Evolutionary conservation across 2,113 vertebrate species (phyloP).

Genomic region (Platichthys stellatus): DNA sequence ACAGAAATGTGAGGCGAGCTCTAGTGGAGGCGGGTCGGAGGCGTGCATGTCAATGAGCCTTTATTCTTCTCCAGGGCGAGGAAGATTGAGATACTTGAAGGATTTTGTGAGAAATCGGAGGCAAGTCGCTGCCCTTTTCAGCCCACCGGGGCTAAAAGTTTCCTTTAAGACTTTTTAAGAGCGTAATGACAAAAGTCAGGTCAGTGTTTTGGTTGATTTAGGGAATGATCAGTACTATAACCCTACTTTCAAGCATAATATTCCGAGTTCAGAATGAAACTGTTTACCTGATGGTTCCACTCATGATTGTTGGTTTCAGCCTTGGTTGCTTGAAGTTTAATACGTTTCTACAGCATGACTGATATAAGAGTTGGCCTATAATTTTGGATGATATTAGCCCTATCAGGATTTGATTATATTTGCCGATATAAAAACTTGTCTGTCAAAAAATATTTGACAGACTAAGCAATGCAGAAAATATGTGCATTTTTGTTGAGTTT

Average conservation of each 20-base stretch:
- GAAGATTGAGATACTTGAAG: neutral
- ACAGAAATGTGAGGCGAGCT: conserved; percentile 60
- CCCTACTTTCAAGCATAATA: neutral
- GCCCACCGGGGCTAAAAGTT: conserved; percentile 13
- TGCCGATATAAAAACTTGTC: no score
- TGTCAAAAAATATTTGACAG: no score
- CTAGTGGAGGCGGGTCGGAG: conserved; percentile 32
- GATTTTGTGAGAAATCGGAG: conserved; percentile 18
- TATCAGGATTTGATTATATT: no score
- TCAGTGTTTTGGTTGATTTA: conserved; percentile 1
- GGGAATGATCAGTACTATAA: neutral
- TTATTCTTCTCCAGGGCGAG: conserved; percentile 14
- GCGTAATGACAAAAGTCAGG: neutral
- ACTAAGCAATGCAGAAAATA: no score
- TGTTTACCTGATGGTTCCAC: neutral
- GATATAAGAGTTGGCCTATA: no score
- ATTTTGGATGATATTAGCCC: no score
- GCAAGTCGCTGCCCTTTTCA: neutral
- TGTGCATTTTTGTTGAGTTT: no score
- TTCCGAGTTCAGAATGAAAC: neutral
- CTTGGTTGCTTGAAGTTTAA: neutral
- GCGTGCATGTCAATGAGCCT: conserved; percentile 43
- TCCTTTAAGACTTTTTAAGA: neutral
- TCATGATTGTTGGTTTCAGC: no score
- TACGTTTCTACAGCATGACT: conserved; percentile 1